Conservation (phyloP, 1,140 invertebrate species). For the Panagrolaimus sp. region DNA sequence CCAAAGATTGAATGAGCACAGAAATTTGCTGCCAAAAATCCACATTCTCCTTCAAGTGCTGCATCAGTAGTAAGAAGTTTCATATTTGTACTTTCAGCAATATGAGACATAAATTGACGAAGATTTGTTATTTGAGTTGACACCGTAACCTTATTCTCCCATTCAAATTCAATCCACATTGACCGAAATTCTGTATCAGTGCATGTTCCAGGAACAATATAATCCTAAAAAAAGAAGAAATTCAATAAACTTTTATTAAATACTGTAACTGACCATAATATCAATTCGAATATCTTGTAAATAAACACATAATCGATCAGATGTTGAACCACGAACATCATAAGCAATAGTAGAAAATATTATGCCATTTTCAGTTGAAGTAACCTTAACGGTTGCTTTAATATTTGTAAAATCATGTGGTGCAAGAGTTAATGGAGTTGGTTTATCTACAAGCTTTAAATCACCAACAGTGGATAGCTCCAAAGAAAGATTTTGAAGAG, state of each 20-base stretch:
- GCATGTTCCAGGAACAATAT: constrained; percentile 92
- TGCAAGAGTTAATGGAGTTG: constrained; percentile 84
- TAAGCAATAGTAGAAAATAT: constrained; percentile 97
- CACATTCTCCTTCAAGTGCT: constrained; percentile 73
- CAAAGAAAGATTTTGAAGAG: constrained; percentile 91
- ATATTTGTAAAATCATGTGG: constrained; percentile 96
- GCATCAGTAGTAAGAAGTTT: constrained; percentile 84
- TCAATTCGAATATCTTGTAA: constrained; percentile 98
- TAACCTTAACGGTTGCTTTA: constrained; percentile 67
- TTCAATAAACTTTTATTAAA: background rate
- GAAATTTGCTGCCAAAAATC: constrained; percentile 98
- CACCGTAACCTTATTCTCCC: constrained; percentile 99
- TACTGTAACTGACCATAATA: constrained; percentile 70
- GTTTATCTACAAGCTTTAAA: constrained; percentile 93
- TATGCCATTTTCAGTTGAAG: constrained; percentile 96
- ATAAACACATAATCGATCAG: constrained; percentile 91
- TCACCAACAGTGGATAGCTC: constrained; percentile 94
- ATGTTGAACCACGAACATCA: constrained; percentile 69
- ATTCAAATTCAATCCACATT: constrained; percentile 99
- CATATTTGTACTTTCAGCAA: constrained; percentile 95
- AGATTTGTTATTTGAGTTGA: constrained; percentile 88
- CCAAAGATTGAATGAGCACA: constrained; percentile 98
- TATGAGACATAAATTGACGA: constrained; percentile 81
- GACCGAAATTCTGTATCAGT: constrained; percentile 89
- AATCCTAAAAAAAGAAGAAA: constrained; percentile 68